Evolutionary conservation across 2,113 vertebrate species (phyloP), one percentile per base, ranked within the genome.

Genomic region (Boleophthalmus pectinirostris): DNA sequence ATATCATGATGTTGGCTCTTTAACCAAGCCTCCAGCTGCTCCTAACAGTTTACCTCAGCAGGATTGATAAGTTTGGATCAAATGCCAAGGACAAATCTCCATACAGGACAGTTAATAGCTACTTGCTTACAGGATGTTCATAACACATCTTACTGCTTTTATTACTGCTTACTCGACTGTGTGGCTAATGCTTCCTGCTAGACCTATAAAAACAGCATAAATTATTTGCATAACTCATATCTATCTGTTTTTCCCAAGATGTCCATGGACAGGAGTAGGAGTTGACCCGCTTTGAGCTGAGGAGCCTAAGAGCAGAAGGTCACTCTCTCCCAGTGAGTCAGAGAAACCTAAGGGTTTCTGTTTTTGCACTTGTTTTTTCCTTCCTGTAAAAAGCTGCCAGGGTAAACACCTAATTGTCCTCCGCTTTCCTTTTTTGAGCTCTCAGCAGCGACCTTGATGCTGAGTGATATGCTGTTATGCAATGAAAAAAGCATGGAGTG

Each of bases 241-340:
- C 1, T 61, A 16, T 43, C 18, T n/a, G 18, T 64, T 64, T 38
- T 38, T 38, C 9, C 23, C 56, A 20, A 33, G 58, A 33, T 5
- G 58, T 61, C 24, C 58, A 33, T 61, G 25, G 20, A 63, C 46
- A 57, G 73, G 72, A 78, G 83, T 77, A 69, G 63, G 72, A 77
- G 74, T 86, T 88, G 91, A 90, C 82, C 76, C 68, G 60, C 73
- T 86, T 77, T 72, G 73, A 49, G 77, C 68, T 58, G 77, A 72
- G 80, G 53, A 81, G 87, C 81, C 87, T 47, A 64, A 73, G 81
- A 92, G 86, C 90, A 91, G 82, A 89, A 91, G 91, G 92, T 91
- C 90, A 90, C 79, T 65, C 80, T 70, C 78, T 65, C 78, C 69
- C 79, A 10, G 20, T 84, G 83, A 81, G 83, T 89, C 77, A 82